Percentiles rank a stretch among this genome's conserved stretches.
phyloP scores from a whole-genome alignment of 1,140 invertebrate species.

The Lepidostoma basale region DNA sequence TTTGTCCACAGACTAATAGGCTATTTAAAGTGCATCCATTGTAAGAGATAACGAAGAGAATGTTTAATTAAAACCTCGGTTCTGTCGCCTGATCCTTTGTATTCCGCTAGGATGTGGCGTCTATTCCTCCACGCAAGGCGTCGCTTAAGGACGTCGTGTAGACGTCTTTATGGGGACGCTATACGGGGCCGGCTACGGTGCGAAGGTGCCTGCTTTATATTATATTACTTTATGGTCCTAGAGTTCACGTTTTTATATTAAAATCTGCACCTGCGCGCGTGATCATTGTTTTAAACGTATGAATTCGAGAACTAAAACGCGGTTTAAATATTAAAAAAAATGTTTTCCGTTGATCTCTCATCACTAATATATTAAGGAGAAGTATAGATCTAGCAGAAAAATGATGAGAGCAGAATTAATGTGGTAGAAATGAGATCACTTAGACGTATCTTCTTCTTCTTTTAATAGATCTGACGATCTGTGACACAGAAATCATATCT shows the following conservation, averaged over 20 bases:
- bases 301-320: not conserved
- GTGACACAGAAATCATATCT: too few relatives aligned
- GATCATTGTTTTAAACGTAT: not conserved
- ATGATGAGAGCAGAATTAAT: not conserved
- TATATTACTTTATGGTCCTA: not conserved
- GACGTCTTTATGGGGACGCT: slow-evolving; percentile 44
- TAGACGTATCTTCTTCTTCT: too few relatives aligned
- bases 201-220: not conserved
- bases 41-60: too few relatives aligned
- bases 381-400: not conserved
- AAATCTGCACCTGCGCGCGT: not conserved
- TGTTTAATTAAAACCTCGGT: too few relatives aligned
- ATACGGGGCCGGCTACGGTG: slow-evolving; percentile 31
- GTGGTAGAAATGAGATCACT: too few relatives aligned
- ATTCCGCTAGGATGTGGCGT: not conserved
- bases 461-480: too few relatives aligned
- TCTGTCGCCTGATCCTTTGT: too few relatives aligned
- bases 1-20: not conserved
- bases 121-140: not conserved
- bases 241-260: not conserved
- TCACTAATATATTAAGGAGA: not conserved
- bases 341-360: not conserved
- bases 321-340: not conserved
- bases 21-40: too few relatives aligned
- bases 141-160: slow-evolving; percentile 40